phyloP scores from a whole-genome alignment of 2,797 vertebrate species.

The Erpetoichthys calabaricus region DNA sequence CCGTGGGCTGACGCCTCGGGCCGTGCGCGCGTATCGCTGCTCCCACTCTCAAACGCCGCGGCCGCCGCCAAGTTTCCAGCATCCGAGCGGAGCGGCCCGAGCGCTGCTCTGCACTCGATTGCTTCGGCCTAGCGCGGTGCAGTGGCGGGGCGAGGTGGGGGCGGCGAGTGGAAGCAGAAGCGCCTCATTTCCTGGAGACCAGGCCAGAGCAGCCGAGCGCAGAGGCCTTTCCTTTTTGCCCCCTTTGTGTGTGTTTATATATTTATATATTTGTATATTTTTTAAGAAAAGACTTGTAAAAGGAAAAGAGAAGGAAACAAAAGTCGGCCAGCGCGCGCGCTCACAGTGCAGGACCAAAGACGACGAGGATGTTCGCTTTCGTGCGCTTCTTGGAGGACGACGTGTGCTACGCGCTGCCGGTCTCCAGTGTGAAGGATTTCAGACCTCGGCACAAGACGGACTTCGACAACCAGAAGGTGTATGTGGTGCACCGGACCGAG shows the following conservation, averaged over 20 bases:
- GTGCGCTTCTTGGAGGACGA: slow-evolving; percentile 93
- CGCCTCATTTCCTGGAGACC: slow-evolving; percentile 36
- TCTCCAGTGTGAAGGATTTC: slow-evolving; percentile 80
- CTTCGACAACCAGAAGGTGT: slow-evolving; percentile 96
- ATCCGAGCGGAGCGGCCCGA: no score
- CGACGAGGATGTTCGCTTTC: slow-evolving; percentile 84
- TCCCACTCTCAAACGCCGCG: no score
- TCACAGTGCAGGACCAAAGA: slow-evolving; percentile 45
- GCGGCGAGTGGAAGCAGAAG: slow-evolving; percentile 21
- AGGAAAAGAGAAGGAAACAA: no score
- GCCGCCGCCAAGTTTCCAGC: no score
- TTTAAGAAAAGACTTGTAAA: no score
- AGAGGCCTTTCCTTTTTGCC: slow-evolving; percentile 44
- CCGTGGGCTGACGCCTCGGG: not conserved
- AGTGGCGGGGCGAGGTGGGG: slow-evolving; percentile 23
- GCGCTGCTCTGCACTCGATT: slow-evolving; percentile 25
- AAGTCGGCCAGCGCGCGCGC: slow-evolving; percentile 15
- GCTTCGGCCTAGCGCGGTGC: slow-evolving; percentile 18
- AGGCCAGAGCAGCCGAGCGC: slow-evolving; percentile 74
- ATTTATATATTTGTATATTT: slow-evolving; percentile 51
- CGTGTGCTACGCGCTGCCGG: slow-evolving; percentile 84
- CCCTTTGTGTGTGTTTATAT: slow-evolving; percentile 41
- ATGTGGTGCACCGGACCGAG: slow-evolving; percentile 79
- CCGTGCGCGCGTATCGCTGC: not conserved
- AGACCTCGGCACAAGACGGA: slow-evolving; percentile 81